These are phyloP conservation scores for Alexandromys oeconomus DNA, from an alignment of 2,797 vertebrate genomes.

Conservation along the genomic window DNA sequence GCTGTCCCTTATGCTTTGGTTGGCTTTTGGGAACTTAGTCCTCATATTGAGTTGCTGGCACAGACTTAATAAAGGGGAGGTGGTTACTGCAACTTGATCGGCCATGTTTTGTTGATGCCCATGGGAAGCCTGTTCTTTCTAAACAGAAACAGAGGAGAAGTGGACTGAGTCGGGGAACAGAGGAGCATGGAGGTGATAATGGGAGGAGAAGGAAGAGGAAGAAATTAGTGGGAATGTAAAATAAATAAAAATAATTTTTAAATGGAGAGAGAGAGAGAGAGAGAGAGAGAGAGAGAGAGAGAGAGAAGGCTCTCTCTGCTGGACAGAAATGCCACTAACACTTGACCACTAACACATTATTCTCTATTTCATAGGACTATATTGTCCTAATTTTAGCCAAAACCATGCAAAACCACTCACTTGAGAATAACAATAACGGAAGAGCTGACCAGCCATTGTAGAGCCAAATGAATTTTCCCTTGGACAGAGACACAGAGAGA, in stretches of 20 bases:
- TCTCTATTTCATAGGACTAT: neutral
- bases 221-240: neutral
- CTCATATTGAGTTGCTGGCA: neutral
- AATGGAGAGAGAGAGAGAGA: neutral
- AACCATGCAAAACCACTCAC: neutral
- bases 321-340: neutral
- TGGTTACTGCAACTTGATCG: neutral
- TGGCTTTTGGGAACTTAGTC: neutral
- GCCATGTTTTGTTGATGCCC: neutral
- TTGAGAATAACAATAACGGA: neutral
- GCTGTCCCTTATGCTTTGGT: neutral
- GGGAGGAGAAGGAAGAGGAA: neutral
- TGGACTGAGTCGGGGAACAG: neutral
- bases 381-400: neutral
- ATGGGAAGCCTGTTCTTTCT: neutral
- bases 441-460: neutral
- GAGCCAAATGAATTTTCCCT: slow-evolving; percentile 15
- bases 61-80: neutral
- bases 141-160: neutral
- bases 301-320: neutral
- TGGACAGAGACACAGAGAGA: no score
- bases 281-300: neutral
- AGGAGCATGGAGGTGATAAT: neutral
- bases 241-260: neutral
- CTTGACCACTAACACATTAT: neutral